Evolutionary conservation across 1,140 invertebrate species (phyloP).

Genomic region (Akabosia matsudoensis): DNA sequence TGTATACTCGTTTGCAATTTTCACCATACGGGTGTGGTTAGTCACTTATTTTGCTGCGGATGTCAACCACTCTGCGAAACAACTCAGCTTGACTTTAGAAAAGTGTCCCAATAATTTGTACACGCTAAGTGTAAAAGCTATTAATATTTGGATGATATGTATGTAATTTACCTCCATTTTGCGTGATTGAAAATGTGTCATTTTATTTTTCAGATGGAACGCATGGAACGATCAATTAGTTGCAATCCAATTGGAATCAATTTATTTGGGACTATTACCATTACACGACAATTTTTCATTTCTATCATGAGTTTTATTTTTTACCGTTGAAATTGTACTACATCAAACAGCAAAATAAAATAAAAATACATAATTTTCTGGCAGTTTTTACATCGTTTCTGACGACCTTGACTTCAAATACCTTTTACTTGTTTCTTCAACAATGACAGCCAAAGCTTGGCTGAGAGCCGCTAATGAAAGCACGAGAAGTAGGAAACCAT

Average conservation of each 20-base stretch:
- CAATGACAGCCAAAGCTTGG: too few species aligned
- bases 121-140: background rate
- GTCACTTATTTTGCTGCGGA: constrained; percentile 4
- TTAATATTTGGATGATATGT: background rate
- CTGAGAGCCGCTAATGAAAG: too few species aligned
- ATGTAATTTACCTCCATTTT: background rate
- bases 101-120: background rate
- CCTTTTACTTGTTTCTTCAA: too few species aligned
- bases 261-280: background rate
- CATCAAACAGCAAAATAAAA: constrained; percentile 2
- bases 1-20: background rate
- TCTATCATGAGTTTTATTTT: background rate
- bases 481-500: too few species aligned
- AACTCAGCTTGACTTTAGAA: background rate
- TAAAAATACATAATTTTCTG: too few species aligned
- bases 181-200: background rate
- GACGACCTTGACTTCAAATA: too few species aligned
- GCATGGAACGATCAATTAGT: background rate
- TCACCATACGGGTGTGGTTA: background rate
- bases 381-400: too few species aligned
- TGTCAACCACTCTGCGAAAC: background rate
- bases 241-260: background rate
- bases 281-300: background rate
- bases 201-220: background rate
- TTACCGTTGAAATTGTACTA: background rate